These are phyloP conservation scores for Myiozetetes cayanensis DNA, from an alignment of 2,113 vertebrate species.

Conservation along the genomic window DNA sequence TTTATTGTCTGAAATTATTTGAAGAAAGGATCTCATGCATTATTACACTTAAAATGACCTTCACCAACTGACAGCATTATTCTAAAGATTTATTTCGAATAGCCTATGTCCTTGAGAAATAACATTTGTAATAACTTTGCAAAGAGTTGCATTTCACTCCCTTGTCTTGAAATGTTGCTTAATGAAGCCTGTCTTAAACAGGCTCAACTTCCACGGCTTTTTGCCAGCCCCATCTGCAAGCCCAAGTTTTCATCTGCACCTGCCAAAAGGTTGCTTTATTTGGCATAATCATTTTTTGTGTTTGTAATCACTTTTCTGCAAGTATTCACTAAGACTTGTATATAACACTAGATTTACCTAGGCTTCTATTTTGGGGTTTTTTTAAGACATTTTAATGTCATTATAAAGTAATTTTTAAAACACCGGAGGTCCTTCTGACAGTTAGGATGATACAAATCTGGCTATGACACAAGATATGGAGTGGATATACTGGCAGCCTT, in stretches of 20 bases:
- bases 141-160: not conserved
- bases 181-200: slow-evolving; percentile 17
- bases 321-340: not conserved
- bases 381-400: not conserved
- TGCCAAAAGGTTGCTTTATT: not conserved
- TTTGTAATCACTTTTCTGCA: not conserved
- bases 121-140: not conserved
- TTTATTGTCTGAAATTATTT: not conserved
- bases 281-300: not conserved
- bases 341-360: not conserved
- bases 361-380: not conserved
- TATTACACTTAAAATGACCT: not conserved
- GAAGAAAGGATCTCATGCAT: not conserved
- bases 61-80: not conserved
- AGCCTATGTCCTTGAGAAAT: not conserved
- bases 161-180: not conserved
- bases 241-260: not conserved
- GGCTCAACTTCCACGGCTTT: not conserved
- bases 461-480: not conserved
- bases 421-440: not conserved
- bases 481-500: not conserved
- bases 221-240: not conserved
- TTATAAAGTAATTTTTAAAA: not conserved
- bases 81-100: not conserved
- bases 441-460: not conserved